Evolutionary conservation across 2,797 vertebrate genomes (phyloP), one percentile per base, ranked within the genome.

Genomic region (Pelobates cultripes): DNA sequence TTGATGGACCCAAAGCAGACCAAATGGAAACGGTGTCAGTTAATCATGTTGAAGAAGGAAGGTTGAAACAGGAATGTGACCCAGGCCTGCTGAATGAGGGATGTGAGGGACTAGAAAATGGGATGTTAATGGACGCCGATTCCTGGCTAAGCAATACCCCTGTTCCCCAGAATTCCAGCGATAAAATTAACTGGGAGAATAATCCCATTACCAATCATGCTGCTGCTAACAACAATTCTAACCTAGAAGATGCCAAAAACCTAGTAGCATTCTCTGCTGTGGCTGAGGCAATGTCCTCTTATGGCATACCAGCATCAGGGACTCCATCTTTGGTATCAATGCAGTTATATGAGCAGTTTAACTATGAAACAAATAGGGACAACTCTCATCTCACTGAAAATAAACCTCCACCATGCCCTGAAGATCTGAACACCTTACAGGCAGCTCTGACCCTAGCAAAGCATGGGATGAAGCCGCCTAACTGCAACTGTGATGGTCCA

Each of bases 1-100:
- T 99, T 96, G 96, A 99, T 99, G 98, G 98, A 97, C 96, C 95
- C 94, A 95, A 93, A 95, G 94, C 95, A 95, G 95, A 94, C 95
- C 97, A 96, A 94, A 99, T 99, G 97, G 98, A 99, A 97, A 96
- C 96, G 94, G 97, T 96, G 96, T 96, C 96, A 95, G 94, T 96
- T 94, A 96, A 95, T 94, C 93, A 96, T 96, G 96, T 94, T 89
- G 94, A 96, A 92, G 96, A 97, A 95, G 94, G 96, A 93, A 92
- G 88, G 89, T 90, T 97, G 93, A 97, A 91, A 3, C 92, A 94
- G 89, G 93, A 83, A 84, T 86, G 82, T 1, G 81, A 88, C 84
- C 87, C 90, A 78, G 88, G 94, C 89, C 90, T 95, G 88, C 93
- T 91, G 86, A 97, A 97, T 95, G 96, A 96, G 88, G 92, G 94